phyloP scores from a whole-genome alignment of 2,888 invertebrate genomes.

The Leptopilina drosophilae region DNA sequence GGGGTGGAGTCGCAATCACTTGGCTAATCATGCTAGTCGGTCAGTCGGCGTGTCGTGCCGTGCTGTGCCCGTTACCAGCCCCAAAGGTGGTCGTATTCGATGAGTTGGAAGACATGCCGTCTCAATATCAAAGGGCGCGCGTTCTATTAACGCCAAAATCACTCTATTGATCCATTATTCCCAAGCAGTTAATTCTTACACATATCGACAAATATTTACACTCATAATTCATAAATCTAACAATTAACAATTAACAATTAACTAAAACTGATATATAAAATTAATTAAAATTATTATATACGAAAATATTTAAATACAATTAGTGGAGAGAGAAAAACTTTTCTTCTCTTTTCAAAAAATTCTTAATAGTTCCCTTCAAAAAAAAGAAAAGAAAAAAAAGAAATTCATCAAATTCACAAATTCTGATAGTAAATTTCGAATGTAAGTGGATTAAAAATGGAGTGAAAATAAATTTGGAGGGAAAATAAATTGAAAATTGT shows the following conservation, averaged over 20 bases:
- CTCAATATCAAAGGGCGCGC: slow-evolving; percentile 32
- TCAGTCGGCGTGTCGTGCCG: slow-evolving; percentile 49
- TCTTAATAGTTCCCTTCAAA: neutral
- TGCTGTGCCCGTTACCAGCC: slow-evolving; percentile 38
- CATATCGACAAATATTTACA: no score
- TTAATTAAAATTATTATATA: no score
- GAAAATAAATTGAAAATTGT: no score
- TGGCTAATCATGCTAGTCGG: slow-evolving; percentile 71
- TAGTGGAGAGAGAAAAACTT: no score
- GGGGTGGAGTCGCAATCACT: slow-evolving; percentile 71
- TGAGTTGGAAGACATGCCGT: slow-evolving; percentile 35
- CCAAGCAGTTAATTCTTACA: slow-evolving; percentile 4
- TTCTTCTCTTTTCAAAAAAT: neutral
- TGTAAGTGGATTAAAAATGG: no score
- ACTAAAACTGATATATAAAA: no score
- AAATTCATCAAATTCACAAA: no score
- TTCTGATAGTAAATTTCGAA: neutral
- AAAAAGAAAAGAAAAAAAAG: no score
- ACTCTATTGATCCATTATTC: slow-evolving; percentile 10
- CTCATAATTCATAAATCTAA: no score
- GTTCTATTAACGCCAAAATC: slow-evolving; percentile 19
- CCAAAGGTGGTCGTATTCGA: slow-evolving; percentile 35
- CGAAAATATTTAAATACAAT: no score
- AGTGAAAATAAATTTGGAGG: no score
- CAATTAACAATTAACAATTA: no score